These are phyloP conservation scores for Trypoxylon attenuatum DNA, from an alignment of 2,888 invertebrate genomes.

Conservation along the genomic window DNA sequence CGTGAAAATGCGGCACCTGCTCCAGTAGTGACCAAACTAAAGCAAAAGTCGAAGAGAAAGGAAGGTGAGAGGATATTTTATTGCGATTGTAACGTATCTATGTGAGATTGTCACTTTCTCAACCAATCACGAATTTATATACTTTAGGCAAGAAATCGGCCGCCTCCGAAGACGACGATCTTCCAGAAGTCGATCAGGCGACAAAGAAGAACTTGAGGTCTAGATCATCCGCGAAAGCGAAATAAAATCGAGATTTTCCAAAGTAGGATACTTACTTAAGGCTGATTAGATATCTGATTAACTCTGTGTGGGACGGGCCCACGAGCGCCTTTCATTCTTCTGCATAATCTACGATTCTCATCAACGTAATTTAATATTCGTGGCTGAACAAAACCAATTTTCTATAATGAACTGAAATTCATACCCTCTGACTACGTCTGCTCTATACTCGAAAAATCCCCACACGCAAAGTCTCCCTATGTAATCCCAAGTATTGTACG, in stretches of 20 bases:
- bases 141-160: constrained; percentile 80
- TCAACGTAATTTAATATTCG: no score
- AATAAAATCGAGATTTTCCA: constrained; percentile 68
- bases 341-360: no score
- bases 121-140: no score
- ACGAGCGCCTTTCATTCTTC: no score
- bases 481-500: no score
- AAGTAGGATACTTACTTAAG: constrained; percentile 26
- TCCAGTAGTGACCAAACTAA: constrained; percentile 80
- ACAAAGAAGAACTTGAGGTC: constrained; percentile 85
- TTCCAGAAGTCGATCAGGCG: constrained; percentile 95
- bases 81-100: not conserved
- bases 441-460: no score
- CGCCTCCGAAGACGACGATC: constrained; percentile 86
- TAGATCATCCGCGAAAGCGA: constrained; percentile 77
- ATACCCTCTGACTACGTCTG: no score
- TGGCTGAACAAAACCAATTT: no score
- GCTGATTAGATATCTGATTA: constrained; percentile 31
- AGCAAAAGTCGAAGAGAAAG: constrained; percentile 84
- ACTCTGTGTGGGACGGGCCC: no score
- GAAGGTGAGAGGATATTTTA: constrained; percentile 76
- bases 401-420: no score
- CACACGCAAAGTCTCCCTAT: no score
- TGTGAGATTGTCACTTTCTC: no score
- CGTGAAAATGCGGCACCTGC: constrained; percentile 78